Conservation (phyloP, 2,888 invertebrate species). For the Oeneis ivallda region DNA sequence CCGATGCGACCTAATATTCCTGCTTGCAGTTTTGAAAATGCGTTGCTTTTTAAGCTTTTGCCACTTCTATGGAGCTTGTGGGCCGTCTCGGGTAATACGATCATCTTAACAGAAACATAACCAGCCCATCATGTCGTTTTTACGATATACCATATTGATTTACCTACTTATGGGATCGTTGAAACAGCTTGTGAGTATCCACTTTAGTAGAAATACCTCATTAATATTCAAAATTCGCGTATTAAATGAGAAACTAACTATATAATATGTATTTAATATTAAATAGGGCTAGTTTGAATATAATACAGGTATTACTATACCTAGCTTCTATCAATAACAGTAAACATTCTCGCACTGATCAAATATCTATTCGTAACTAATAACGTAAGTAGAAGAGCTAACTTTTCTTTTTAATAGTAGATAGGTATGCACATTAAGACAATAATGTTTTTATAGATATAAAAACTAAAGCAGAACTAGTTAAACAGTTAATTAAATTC, state of each 20-base stretch:
- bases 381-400: no score
- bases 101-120: constrained; percentile 6
- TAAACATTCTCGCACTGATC: no score
- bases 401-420: no score
- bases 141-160: constrained; percentile 7
- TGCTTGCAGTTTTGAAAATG: not conserved
- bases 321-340: no score
- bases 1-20: not conserved
- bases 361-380: no score
- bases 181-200: constrained; percentile 16
- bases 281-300: not conserved
- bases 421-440: no score
- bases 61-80: no score
- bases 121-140: constrained; percentile 3
- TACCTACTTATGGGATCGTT: not conserved
- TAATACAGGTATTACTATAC: not conserved
- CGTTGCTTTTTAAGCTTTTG: no score
- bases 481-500: no score
- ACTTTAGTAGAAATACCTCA: constrained; percentile 13
- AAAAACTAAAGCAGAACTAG: no score
- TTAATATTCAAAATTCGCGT: constrained; percentile 8
- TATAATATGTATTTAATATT: constrained; percentile 3
- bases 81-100: not conserved
- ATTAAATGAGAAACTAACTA: not conserved
- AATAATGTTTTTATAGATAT: no score